Percentiles rank a stretch among this genome's conserved stretches.
Conservation (phyloP, 1,140 invertebrate species). For the Zaprionus taronus region DNA sequence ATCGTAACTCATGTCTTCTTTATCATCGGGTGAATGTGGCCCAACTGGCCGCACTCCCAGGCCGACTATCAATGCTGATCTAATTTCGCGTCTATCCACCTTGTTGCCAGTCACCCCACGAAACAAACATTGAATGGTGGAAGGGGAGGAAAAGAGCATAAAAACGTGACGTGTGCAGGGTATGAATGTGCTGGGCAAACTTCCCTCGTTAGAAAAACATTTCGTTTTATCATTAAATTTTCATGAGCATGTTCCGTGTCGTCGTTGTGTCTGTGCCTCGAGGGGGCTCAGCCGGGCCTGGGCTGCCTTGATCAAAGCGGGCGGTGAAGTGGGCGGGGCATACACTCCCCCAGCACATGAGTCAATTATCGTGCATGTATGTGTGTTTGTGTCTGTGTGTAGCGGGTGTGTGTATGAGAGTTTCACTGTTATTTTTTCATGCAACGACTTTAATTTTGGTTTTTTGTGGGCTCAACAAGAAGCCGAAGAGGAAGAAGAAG, state of each 20-base stretch:
- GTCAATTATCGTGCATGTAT: constrained; percentile 68
- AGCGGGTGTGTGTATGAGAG: background rate
- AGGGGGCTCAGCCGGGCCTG: constrained; percentile 14
- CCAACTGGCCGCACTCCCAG: constrained; percentile 24
- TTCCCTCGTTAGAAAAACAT: constrained; percentile 69
- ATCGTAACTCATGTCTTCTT: background rate
- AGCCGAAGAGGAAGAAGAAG: constrained; percentile 1
- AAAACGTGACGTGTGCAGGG: constrained; percentile 70
- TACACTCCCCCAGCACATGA: constrained; percentile 54
- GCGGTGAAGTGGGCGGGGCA: constrained; percentile 1
- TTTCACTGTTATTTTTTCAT: constrained; percentile 60
- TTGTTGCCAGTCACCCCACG: constrained; percentile 60
- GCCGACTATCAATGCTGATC: constrained; percentile 69
- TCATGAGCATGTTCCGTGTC: constrained; percentile 69
- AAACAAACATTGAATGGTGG: constrained; percentile 18
- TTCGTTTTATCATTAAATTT: constrained; percentile 83
- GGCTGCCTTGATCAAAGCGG: constrained; percentile 6
- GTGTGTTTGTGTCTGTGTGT: constrained; percentile 14
- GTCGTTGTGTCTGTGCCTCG: constrained; percentile 33
- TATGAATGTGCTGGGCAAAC: constrained; percentile 44
- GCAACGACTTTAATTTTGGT: constrained; percentile 74
- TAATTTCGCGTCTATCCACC: constrained; percentile 75
- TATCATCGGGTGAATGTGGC: background rate
- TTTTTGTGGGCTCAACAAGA: constrained; percentile 39
- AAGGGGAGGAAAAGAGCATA: constrained; percentile 9